Conservation (phyloP, 2,888 invertebrate genomes). For the Dasypogon diadema region DNA sequence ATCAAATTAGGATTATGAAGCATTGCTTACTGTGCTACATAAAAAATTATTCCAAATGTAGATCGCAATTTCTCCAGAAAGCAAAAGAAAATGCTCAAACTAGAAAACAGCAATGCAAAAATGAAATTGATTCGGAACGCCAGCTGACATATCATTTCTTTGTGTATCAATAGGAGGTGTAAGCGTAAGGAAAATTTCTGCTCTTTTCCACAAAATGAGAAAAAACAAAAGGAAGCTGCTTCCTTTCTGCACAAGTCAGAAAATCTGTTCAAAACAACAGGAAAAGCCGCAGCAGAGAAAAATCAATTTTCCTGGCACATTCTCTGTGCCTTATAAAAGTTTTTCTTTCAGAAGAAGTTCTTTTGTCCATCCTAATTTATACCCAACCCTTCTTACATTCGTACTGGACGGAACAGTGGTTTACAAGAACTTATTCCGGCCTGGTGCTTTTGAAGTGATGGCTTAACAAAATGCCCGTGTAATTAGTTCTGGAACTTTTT, state of each 20-base stretch:
- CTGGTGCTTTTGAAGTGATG: constrained; percentile 1
- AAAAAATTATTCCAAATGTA: too few relatives aligned
- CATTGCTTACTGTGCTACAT: too few relatives aligned
- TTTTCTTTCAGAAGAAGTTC: constrained; percentile 9
- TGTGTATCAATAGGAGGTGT: not conserved
- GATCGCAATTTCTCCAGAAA: too few relatives aligned
- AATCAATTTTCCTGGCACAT: constrained; percentile 33
- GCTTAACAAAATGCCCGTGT: not conserved
- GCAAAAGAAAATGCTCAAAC: too few relatives aligned
- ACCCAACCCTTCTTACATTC: constrained; percentile 8
- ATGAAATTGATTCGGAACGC: too few relatives aligned
- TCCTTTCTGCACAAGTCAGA: not conserved
- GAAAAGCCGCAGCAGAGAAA: not conserved
- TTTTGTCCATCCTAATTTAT: constrained; percentile 31
- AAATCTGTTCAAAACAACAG: not conserved
- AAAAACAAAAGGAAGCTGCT: not conserved
- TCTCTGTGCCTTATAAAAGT: constrained; percentile 23
- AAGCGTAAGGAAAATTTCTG: not conserved
- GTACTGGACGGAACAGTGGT: not conserved
- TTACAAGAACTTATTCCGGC: not conserved
- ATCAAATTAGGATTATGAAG: too few relatives aligned
- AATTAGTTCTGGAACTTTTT: constrained; percentile 5
- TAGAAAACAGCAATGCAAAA: too few relatives aligned
- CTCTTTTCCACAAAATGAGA: not conserved
- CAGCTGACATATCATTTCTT: not conserved